Evolutionary conservation across 2,113 vertebrate genomes (phyloP).

Genomic region (Bungarus multicinctus): DNA sequence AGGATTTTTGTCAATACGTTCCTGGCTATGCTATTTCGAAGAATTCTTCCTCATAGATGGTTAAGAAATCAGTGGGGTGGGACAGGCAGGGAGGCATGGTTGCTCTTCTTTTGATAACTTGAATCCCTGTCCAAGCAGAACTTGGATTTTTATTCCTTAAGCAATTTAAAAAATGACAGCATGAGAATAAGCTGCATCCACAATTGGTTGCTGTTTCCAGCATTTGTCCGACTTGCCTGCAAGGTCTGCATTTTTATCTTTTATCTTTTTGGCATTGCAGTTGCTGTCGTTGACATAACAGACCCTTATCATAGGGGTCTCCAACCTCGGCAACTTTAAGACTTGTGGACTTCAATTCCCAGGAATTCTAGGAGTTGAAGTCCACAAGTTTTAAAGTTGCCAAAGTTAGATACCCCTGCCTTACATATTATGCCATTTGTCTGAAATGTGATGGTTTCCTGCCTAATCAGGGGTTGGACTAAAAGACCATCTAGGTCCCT

Average conservation of each 20-base stretch:
- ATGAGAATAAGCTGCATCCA: neutral
- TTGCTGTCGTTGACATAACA: neutral
- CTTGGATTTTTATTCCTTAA: neutral
- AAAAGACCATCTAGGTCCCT: too few species aligned
- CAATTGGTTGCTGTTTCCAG: neutral
- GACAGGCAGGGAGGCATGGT: neutral
- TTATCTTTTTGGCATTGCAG: neutral
- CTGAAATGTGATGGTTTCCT: too few species aligned
- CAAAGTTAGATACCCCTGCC: too few species aligned
- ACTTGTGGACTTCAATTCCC: too few species aligned
- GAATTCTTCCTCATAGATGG: neutral
- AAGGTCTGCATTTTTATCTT: neutral
- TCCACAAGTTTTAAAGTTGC: too few species aligned
- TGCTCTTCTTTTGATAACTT: neutral
- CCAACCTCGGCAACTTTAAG: too few species aligned
- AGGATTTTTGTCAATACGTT: neutral
- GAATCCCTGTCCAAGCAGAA: neutral
- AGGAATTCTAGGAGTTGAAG: too few species aligned
- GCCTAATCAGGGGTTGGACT: too few species aligned
- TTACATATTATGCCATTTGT: too few species aligned
- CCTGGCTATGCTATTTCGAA: neutral
- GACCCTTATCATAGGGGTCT: too few species aligned
- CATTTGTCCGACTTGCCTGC: neutral
- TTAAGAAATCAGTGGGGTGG: neutral
- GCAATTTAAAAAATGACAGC: neutral